These are phyloP conservation scores for Drosophila nikananu DNA, from an alignment of 1,140 invertebrate species.

Conservation along the genomic window DNA sequence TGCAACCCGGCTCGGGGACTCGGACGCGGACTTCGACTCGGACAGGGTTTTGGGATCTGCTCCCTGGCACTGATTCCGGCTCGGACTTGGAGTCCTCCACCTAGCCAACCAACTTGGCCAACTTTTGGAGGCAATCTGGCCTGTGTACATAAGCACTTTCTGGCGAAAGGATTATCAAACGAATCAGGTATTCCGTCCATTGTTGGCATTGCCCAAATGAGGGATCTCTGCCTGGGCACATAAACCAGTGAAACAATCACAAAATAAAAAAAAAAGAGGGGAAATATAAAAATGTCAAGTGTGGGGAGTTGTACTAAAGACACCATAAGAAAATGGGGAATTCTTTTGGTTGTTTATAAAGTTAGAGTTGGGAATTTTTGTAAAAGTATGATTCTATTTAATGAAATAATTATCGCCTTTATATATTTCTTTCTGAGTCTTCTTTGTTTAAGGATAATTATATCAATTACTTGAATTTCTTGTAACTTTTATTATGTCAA, in stretches of 20 bases:
- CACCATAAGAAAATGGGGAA: slow-evolving; percentile 11
- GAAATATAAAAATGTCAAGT: slow-evolving; percentile 26
- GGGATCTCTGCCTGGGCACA: slow-evolving; percentile 36
- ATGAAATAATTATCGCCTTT: not conserved
- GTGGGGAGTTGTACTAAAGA: not conserved
- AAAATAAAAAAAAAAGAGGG: not conserved
- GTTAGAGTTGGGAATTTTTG: not conserved
- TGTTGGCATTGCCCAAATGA: slow-evolving; percentile 54
- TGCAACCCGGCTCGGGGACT: slow-evolving; percentile 17
- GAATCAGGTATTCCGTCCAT: slow-evolving; percentile 54
- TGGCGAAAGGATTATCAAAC: slow-evolving; percentile 62
- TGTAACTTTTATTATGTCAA: not conserved
- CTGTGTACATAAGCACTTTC: slow-evolving; percentile 58
- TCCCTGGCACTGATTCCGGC: slow-evolving; percentile 20
- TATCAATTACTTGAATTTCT: not conserved
- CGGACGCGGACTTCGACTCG: not conserved
- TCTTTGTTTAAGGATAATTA: not conserved
- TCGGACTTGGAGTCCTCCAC: slow-evolving; percentile 31
- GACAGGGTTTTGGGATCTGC: slow-evolving; percentile 3
- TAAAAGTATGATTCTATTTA: not conserved
- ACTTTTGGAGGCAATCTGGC: slow-evolving; percentile 40
- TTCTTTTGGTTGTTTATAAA: no score
- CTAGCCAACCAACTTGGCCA: not conserved
- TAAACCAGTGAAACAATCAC: slow-evolving; percentile 39
- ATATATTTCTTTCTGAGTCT: not conserved